Evolutionary conservation across 2,888 invertebrate genomes (phyloP), one percentile per base, ranked within the genome.

Genomic region (Sinelater perroti): DNA sequence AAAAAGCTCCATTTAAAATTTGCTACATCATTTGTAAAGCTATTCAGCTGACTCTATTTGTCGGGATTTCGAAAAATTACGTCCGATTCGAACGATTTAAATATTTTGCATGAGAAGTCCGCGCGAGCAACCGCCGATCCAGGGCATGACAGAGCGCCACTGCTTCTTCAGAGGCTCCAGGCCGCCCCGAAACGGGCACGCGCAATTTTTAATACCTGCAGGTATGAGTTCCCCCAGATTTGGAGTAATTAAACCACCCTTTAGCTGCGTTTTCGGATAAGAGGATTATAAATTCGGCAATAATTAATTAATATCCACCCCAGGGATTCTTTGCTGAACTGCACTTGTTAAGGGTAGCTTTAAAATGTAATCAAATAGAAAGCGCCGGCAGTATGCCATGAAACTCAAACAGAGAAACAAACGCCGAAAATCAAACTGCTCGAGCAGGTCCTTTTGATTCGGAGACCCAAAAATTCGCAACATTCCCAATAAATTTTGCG

Each of bases 1-100:
- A 68, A 71, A 71, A 69, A 69, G 70, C 70, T 70, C 68, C 67
- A 67, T 70, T 72, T 70, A 67, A 71, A 71, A 71, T 71, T 70
- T 72, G 69, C 68, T 67, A 68, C 70, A 67, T 70, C 70, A 70
- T 70, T 71, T 65, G 65, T 61, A 65, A 51, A 62, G 60, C 44
- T 42, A 56, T 61, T 61, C 52, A 51, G 47, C 31, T 50, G 54
- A 18, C 16, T 55, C 45, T 50, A 54, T 49, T 59, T 53, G 49
- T 36, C 49, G 50, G 20, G 40, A 49, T 46, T 60, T 51, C 40
- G 35, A 31, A 44, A 40, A 44, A 57, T 46, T 46, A 40, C 26
- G 16, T 46, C 36, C 47, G 30, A 13, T 4, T 21, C 16, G 6
- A 1, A 24, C 35, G 50, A 50, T 50, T 50, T 50, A 50, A 50